Base-by-base conservation (phyloP, 1,140 invertebrate species). In the Bradysia coprophila region DNA sequence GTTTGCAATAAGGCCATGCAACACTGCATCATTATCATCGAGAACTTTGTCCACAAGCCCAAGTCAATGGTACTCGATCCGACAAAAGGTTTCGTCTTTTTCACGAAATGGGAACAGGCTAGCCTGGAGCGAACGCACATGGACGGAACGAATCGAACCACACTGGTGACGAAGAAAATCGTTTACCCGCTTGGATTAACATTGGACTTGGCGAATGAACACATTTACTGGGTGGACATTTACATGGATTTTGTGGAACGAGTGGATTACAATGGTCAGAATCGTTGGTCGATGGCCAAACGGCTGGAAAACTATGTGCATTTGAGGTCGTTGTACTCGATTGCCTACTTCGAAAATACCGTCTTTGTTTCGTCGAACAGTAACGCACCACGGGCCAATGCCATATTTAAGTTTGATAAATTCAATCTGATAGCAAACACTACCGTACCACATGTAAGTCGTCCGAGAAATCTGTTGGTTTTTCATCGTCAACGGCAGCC, bases 11-110 rank as follows among this genome's bases (percentile, higher is more conserved):
- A 63, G 48, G 62, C 63, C 22, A 66, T 81, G 55, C 59, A 59
- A 42, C 66, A 68, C 59, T 78, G 81, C 60, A 68, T 74, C 43
- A 69, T 81, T 44, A 52, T 73, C 37, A 62, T 90, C 19, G 66
- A 90, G 43, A 74, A 79, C 52, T 63, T 73, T 42, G 67, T 74
- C 41, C 62, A 71, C 50, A 79, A 80, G 55, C 80, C 82, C 13
- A 66, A 78, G 48, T 79, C 80, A 3, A 64, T 92, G 46, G 85
- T 81, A 15, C 54, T 92, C 13, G 88, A 93, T 67, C 84, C 87
- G 2, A 72, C 71, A 2, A 69, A 68, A 52, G 86, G 83, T n/a
- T 67, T 66, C 45, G 73, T 84, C 66, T 85, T 83, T 61, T 83
- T 78, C 57, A 76, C 77, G n/a, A 75, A 77, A 53, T 81, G 78